phyloP scores from a whole-genome alignment of 1,140 invertebrate species.

The Rhagoletis zephyria region DNA sequence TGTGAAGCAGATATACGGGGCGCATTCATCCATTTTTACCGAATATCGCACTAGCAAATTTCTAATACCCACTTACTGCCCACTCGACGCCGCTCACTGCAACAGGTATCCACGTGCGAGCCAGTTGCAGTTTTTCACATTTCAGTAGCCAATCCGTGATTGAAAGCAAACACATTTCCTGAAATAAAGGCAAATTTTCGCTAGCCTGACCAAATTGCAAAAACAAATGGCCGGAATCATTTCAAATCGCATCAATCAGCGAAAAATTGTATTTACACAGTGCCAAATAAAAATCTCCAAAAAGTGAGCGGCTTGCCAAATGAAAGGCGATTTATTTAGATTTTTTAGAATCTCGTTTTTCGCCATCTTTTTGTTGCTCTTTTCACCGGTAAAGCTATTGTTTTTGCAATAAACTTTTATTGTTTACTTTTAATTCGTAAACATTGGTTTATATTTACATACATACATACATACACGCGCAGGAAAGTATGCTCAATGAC shows the following conservation, averaged over 20 bases:
- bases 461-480: not conserved
- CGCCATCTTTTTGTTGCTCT: too few species aligned
- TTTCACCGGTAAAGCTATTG: not conserved
- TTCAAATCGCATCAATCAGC: not conserved
- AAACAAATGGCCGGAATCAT: not conserved
- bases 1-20: not conserved
- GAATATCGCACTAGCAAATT: not conserved
- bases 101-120: not conserved
- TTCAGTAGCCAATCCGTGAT: not conserved
- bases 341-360: not conserved
- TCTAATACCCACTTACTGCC: too few species aligned
- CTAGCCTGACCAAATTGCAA: not conserved
- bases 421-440: slow-evolving; percentile 39
- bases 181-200: not conserved
- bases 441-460: not conserved
- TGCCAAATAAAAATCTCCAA: not conserved
- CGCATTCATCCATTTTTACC: not conserved
- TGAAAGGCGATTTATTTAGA: slow-evolving; percentile 39
- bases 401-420: slow-evolving; percentile 30
- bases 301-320: not conserved
- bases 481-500: not conserved
- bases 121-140: not conserved
- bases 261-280: not conserved
- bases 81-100: not conserved
- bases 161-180: not conserved